phyloP scores from a whole-genome alignment of 1,140 invertebrate species.

The Archegozetes longisetosus region DNA sequence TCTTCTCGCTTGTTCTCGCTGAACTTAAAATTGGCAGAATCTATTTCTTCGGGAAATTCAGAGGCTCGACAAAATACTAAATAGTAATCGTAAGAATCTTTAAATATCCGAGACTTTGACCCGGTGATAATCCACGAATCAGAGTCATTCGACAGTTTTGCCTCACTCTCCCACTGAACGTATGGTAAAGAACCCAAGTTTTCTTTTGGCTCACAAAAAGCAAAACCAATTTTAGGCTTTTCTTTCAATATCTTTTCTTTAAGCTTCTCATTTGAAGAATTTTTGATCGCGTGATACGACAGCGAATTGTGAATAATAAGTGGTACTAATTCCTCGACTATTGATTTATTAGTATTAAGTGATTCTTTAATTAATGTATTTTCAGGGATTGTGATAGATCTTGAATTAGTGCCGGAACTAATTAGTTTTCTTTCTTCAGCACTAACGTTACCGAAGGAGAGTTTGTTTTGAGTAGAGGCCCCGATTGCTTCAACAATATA shows the following conservation, averaged over 20 bases:
- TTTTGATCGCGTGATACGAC: background rate
- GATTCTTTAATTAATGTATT: background rate
- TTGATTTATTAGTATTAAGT: background rate
- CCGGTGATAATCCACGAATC: slow-evolving; percentile 15
- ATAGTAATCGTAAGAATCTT: slow-evolving; percentile 16
- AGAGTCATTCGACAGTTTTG: slow-evolving; percentile 1
- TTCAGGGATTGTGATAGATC: background rate
- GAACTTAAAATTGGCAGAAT: no score
- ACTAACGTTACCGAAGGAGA: background rate
- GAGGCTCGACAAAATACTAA: slow-evolving; percentile 11
- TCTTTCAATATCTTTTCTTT: background rate
- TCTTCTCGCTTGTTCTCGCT: background rate
- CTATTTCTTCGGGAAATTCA: slow-evolving; percentile 8
- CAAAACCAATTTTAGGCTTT: slow-evolving; percentile 15
- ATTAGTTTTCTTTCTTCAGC: background rate
- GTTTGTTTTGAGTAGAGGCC: background rate
- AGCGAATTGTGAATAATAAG: slow-evolving; percentile 15
- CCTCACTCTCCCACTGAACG: slow-evolving; percentile 11
- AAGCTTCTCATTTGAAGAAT: slow-evolving; percentile 7
- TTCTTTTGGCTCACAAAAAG: slow-evolving; percentile 1
- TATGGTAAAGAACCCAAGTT: background rate
- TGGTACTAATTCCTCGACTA: slow-evolving; percentile 2
- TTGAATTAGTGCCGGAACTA: background rate
- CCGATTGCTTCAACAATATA: slow-evolving; percentile 18
- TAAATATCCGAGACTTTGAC: slow-evolving; percentile 11